Percentiles rank a stretch among this genome's conserved stretches.
These are phyloP conservation scores for Natator depressus DNA, from an alignment of 2,113 vertebrate genomes.

Conservation along the genomic window DNA sequence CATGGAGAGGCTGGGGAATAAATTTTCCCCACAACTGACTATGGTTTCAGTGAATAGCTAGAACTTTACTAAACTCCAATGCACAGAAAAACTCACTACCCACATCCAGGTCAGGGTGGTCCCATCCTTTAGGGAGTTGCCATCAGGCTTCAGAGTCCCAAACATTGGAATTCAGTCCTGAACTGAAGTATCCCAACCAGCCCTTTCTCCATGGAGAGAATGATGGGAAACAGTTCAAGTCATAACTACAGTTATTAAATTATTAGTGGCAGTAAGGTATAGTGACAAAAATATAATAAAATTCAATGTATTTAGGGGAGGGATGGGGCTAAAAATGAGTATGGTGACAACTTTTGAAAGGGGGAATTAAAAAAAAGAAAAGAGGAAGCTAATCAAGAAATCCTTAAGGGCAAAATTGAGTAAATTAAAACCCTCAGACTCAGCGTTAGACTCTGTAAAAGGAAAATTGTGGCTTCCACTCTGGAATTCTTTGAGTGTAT, in stretches of 20 bases:
- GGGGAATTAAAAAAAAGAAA: neutral
- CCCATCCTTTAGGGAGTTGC: neutral
- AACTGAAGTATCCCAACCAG: neutral
- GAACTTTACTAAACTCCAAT: neutral
- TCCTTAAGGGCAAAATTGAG: neutral
- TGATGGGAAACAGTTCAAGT: slow-evolving; percentile 35
- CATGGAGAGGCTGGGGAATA: slow-evolving; percentile 45
- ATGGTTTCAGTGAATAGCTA: slow-evolving; percentile 39
- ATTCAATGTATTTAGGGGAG: neutral
- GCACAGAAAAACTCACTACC: neutral
- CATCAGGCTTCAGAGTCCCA: neutral
- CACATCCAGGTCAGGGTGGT: neutral
- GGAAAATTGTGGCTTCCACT: neutral
- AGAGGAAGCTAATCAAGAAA: neutral
- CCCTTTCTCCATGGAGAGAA: neutral
- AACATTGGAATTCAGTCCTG: neutral
- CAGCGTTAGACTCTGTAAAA: neutral
- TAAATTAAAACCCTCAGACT: neutral
- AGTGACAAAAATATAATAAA: neutral
- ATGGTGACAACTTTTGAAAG: neutral
- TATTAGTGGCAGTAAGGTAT: neutral
- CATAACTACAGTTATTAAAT: neutral
- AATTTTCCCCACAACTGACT: slow-evolving; percentile 52
- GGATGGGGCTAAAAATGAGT: neutral
- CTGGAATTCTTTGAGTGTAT: neutral